These are phyloP conservation scores for Cyprinodon variegatus DNA, from an alignment of 2,113 vertebrate genomes.

Conservation along the genomic window DNA sequence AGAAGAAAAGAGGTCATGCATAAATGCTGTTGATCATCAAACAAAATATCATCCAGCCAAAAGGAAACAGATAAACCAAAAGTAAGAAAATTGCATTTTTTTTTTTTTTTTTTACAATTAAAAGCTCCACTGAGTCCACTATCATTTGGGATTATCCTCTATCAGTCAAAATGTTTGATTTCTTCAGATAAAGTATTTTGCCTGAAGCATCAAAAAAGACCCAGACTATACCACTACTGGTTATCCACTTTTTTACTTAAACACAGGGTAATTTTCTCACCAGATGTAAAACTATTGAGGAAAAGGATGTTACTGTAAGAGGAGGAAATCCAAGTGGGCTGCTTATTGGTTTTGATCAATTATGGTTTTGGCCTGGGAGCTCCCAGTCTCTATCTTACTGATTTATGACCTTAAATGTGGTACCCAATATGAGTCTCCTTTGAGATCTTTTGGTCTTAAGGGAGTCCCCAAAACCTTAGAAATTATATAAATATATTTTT, in stretches of 20 bases:
- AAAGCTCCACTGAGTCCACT: neutral
- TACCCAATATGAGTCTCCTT: no score
- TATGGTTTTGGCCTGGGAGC: no score
- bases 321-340: no score
- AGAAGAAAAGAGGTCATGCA: neutral
- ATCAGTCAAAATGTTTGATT: neutral
- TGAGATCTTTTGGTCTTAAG: no score
- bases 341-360: neutral
- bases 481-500: no score
- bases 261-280: neutral
- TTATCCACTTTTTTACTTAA: neutral
- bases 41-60: neutral
- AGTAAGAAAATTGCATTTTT: neutral
- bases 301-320: no score
- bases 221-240: neutral
- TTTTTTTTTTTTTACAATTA: no score
- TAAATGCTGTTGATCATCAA: neutral
- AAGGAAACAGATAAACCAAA: neutral
- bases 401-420: neutral
- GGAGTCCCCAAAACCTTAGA: no score
- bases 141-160: neutral
- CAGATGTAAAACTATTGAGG: neutral
- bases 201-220: neutral
- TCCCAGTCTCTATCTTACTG: neutral
- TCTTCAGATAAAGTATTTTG: neutral